Evolutionary conservation across 2,888 invertebrate genomes (phyloP), one percentile per base, ranked within the genome.

Genomic region (Ferdinandea cuprea): DNA sequence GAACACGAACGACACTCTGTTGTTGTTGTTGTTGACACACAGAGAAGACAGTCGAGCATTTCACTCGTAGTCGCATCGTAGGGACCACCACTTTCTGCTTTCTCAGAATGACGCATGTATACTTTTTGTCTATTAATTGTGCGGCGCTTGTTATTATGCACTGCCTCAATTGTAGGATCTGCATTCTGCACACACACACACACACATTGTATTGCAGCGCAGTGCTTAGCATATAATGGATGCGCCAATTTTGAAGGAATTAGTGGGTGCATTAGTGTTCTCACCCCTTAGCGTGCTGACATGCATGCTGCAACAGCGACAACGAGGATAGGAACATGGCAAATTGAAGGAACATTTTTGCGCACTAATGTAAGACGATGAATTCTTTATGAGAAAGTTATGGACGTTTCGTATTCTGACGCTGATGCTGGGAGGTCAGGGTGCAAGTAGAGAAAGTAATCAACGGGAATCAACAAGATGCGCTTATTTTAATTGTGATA

Each of bases 401-500:
- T n/a, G 17, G 44, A 42, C 19, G 21, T 35, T 13, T 13, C 6
- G 42, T 15, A 54, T 15, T 1, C 19, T 19, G 17, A n/a, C n/a
- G n/a, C n/a, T n/a, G n/a, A n/a, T n/a, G n/a, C n/a, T n/a, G n/a
- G n/a, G 52, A 44, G 78, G 78, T 68, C 72, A 78, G 78, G 78
- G 78, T 61, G 83, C 77, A 83, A 83, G 40, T 83, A 68, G 83
- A 73, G 83, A 83, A 83, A 83, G 83, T 73, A 73, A 73, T 77
- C 68, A 76, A 72, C 71, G 32, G 15, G 61, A 61, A 66, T 76
- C 66, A 77, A 73, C 71, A 17, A 21, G 61, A 69, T 71, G 58
- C n/a, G n/a, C 21, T 52, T 17, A 37, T 11, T 30, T 63, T 73
- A 78, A 83, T 83, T 83, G 72, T 83, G 44, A 83, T 68, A 77